Evolutionary conservation across 2,113 vertebrate species (phyloP), one percentile per base, ranked within the genome.

Genomic region (Rhinolophus ferrumequinum): DNA sequence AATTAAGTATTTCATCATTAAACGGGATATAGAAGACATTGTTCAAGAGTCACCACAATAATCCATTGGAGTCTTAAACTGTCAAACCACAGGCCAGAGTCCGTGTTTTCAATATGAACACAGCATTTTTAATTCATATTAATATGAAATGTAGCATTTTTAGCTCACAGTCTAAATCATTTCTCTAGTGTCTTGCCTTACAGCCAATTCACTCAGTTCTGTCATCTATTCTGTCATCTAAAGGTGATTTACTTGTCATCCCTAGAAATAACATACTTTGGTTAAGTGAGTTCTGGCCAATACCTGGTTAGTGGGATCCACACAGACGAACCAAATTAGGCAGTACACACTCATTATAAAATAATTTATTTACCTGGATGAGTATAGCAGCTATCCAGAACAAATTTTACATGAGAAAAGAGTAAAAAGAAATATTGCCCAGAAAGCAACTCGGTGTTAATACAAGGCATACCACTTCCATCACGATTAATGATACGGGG

Each of bases 1-100:
- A 94, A 86, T 19, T 81, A 54, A 91, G 41, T 22, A 62, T 80
- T 35, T 85, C 22, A 90, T 50, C 7, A 72, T 94, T 92, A 88
- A 87, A 90, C 16, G 72, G 24, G 54, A 70, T 22, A 5, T 28
- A 56, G 2, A 44, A 85, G 67, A 35, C 13, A 82, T 50, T 88
- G 9, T 52, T 73, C 47, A 44, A 80, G 73, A 67, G 38, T 72
- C 54, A 52, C 5, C 33, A 41, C 7, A 64, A 41, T 50, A 58
- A 56, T 30, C 12, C 47, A 75, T 3, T 50, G 14, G 12, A 0
- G 12, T 84, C 56, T 91, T 41, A 72, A 88, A 88, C 54, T 35
- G 82, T 79, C 30, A 93, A 93, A 75, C 24, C 22, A 90, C 24
- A 86, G 33, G 75, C 44, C 38, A 79, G 28, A 90, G 28, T 90